Conservation (phyloP, 2,888 invertebrate genomes). For the Subacronicta megacephala region DNA sequence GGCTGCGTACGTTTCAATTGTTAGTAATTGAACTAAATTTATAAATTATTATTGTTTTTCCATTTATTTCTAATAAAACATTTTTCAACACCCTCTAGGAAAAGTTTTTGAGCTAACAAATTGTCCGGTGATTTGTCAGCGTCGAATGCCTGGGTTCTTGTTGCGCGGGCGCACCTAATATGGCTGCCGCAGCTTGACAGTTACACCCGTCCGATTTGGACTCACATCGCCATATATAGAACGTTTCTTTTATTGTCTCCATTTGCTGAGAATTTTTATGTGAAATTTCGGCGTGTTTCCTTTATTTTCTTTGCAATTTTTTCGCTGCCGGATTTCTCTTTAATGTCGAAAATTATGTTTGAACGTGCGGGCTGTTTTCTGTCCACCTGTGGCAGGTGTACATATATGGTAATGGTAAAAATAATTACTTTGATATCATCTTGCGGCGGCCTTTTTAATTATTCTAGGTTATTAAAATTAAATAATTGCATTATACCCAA, state of each 20-base stretch:
- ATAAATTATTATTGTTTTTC: background rate
- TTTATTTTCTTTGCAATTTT: slow-evolving; percentile 48
- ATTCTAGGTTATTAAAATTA: background rate
- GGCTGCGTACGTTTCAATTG: too few relatives aligned
- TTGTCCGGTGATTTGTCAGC: slow-evolving; percentile 87
- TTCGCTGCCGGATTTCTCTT: slow-evolving; percentile 38
- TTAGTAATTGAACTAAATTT: background rate
- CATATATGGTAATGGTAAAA: slow-evolving; percentile 8
- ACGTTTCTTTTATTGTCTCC: slow-evolving; percentile 76
- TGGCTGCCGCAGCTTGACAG: slow-evolving; percentile 75
- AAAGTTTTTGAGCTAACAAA: slow-evolving; percentile 76
- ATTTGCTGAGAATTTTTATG: slow-evolving; percentile 65
- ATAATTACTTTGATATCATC: slow-evolving; percentile 14
- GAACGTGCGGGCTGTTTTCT: slow-evolving; percentile 23
- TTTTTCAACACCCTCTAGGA: slow-evolving; percentile 61
- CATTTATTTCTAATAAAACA: slow-evolving; percentile 7
- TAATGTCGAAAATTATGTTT: slow-evolving; percentile 49
- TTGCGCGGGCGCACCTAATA: slow-evolving; percentile 77
- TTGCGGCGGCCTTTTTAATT: background rate
- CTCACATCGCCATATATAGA: slow-evolving; percentile 70
- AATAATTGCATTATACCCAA: background rate
- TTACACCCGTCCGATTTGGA: slow-evolving; percentile 70
- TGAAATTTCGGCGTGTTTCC: slow-evolving; percentile 61
- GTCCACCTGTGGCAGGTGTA: slow-evolving; percentile 45
- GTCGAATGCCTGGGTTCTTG: slow-evolving; percentile 79